A percentile compares a stretch with the other conserved stretches of the same genome.
Evolutionary conservation across 35 echinoderm and acorn worm species (phyloP).

Genomic region (Strongylocentrotus purpuratus): DNA sequence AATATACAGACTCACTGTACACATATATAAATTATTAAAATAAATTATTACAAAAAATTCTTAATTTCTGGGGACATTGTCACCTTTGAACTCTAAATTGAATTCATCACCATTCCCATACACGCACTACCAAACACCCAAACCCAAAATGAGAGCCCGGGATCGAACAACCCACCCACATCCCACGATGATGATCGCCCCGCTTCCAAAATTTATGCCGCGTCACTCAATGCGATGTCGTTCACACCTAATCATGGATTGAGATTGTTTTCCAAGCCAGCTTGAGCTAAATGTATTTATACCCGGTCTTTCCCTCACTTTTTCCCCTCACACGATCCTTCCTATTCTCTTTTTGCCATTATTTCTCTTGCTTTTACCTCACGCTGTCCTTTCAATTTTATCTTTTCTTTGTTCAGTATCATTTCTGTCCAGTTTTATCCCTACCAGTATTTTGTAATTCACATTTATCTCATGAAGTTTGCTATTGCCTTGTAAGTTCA

Average conservation of each 20-base stretch:
- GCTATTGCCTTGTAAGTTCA: neutral
- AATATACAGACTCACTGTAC: too few relatives aligned
- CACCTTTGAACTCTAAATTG: too few relatives aligned
- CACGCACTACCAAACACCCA: neutral
- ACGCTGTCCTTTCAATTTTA: too few relatives aligned
- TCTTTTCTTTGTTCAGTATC: neutral
- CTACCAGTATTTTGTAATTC: neutral
- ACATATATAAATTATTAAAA: too few relatives aligned
- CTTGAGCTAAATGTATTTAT: constrained; percentile 46
- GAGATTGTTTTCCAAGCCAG: constrained; percentile 50
- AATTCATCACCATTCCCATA: neutral
- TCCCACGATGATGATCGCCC: neutral
- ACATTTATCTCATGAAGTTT: neutral
- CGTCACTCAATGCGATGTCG: constrained; percentile 34
- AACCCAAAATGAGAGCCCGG: neutral
- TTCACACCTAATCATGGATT: constrained; percentile 42
- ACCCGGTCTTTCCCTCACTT: constrained; percentile 7
- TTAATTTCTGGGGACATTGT: too few relatives aligned
- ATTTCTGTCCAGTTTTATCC: neutral
- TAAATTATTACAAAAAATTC: too few relatives aligned
- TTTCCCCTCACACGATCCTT: neutral
- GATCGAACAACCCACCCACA: neutral
- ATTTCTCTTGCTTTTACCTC: too few relatives aligned
- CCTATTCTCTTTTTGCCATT: neutral
- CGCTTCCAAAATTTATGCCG: neutral